These are phyloP conservation scores for Potorous gilbertii DNA, from an alignment of 2,797 vertebrate genomes.

Conservation along the genomic window DNA sequence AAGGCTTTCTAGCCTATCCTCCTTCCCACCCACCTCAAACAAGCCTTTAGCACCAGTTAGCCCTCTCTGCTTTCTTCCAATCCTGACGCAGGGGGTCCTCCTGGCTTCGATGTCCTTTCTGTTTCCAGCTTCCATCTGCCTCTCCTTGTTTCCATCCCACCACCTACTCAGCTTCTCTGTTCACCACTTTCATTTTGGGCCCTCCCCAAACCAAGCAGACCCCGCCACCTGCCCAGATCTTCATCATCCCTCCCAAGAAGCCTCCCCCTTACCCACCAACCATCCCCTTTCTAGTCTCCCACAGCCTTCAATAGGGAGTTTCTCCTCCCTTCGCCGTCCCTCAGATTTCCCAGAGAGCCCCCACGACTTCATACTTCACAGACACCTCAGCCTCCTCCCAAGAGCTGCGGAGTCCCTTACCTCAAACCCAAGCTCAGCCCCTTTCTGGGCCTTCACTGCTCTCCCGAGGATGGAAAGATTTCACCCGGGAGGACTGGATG, in stretches of 20 bases:
- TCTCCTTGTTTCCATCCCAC: not conserved
- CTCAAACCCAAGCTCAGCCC: not conserved
- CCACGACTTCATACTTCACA: not conserved
- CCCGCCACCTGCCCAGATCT: not conserved
- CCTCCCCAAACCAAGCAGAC: not conserved
- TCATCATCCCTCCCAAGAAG: not conserved
- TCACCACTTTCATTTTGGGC: not conserved
- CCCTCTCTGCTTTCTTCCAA: not conserved
- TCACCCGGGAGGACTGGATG: fast-evolving
- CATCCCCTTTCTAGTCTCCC: not conserved
- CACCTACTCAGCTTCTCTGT: not conserved
- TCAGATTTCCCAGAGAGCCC: not conserved
- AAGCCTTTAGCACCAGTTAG: not conserved
- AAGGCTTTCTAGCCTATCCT: not conserved
- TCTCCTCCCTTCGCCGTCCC: not conserved
- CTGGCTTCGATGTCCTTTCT: not conserved
- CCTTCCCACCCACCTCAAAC: not conserved
- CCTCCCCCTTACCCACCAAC: not conserved
- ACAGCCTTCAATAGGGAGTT: not conserved
- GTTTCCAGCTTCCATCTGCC: not conserved
- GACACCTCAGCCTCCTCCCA: not conserved
- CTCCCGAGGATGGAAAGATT: not conserved
- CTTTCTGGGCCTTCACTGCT: not conserved
- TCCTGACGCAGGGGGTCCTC: not conserved
- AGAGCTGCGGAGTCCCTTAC: not conserved